Conservation (phyloP, 2,888 invertebrate species). For the Trachelus stipa region DNA sequence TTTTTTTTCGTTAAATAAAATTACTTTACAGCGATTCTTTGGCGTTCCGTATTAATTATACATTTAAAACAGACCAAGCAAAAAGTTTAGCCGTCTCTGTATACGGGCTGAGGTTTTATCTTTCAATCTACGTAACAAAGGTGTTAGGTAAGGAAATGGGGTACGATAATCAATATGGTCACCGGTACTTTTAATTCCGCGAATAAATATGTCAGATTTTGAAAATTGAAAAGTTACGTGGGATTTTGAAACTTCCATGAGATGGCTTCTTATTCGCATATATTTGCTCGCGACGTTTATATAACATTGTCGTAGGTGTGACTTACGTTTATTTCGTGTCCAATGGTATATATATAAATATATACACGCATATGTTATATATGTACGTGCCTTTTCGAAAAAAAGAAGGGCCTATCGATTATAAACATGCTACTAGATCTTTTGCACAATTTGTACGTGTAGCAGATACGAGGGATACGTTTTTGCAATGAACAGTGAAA, state of each 20-base stretch:
- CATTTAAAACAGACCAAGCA: not conserved
- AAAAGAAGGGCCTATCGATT: constrained; percentile 39
- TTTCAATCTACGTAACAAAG: not conserved
- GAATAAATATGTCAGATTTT: not conserved
- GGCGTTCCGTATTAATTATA: not conserved
- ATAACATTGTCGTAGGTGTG: not conserved
- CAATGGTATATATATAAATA: constrained; percentile 25
- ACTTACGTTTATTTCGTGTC: not conserved
- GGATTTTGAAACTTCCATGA: not conserved
- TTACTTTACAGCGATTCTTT: not conserved
- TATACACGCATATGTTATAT: constrained; percentile 24
- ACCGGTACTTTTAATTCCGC: not conserved
- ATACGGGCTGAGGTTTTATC: not conserved
- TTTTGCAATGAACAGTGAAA: constrained; percentile 38
- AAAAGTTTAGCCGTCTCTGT: not conserved
- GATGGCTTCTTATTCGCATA: not conserved
- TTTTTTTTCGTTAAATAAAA: not conserved
- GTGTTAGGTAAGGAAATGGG: not conserved
- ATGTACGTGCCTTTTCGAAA: constrained; percentile 46
- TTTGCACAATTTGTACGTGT: constrained; percentile 54
- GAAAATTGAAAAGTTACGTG: not conserved
- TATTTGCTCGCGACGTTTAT: not conserved
- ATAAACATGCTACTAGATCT: constrained; percentile 44
- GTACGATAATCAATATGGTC: not conserved
- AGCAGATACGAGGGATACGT: constrained; percentile 36